Conservation (phyloP, 2,888 invertebrate genomes). For the Aethes cnicana region DNA sequence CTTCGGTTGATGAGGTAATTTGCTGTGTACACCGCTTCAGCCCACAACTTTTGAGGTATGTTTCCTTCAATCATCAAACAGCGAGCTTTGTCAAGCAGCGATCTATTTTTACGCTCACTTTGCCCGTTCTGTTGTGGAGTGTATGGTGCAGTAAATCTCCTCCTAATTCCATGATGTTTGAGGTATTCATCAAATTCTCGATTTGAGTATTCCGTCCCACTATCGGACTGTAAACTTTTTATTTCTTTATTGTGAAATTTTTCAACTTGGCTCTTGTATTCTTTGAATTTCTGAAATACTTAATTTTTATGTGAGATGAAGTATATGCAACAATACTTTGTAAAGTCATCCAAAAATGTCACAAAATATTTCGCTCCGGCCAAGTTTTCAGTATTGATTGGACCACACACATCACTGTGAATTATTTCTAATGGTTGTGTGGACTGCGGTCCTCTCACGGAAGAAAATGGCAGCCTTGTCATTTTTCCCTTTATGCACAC, state of each 20-base stretch:
- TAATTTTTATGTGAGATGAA: neutral
- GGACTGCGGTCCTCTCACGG: neutral
- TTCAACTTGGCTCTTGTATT: neutral
- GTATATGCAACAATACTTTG: neutral
- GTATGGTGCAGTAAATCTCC: neutral
- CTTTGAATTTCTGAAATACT: too few species aligned
- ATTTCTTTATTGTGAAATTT: neutral
- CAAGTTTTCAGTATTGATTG: neutral
- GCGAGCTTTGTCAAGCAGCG: neutral
- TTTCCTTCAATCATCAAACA: neutral
- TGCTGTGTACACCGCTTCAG: neutral
- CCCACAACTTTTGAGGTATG: neutral
- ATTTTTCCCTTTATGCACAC: neutral
- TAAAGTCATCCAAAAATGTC: too few species aligned
- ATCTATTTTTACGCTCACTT: neutral
- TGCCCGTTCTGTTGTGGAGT: neutral
- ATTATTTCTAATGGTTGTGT: neutral
- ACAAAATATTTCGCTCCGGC: neutral
- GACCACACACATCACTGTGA: neutral
- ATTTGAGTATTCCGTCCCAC: slow-evolving; percentile 1
- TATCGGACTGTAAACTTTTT: neutral
- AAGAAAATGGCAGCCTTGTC: neutral
- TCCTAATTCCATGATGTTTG: neutral
- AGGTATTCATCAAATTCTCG: neutral
- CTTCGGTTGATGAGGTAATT: neutral